Conservation (phyloP, 2,888 invertebrate species). For the Stictocephala bisonia region DNA sequence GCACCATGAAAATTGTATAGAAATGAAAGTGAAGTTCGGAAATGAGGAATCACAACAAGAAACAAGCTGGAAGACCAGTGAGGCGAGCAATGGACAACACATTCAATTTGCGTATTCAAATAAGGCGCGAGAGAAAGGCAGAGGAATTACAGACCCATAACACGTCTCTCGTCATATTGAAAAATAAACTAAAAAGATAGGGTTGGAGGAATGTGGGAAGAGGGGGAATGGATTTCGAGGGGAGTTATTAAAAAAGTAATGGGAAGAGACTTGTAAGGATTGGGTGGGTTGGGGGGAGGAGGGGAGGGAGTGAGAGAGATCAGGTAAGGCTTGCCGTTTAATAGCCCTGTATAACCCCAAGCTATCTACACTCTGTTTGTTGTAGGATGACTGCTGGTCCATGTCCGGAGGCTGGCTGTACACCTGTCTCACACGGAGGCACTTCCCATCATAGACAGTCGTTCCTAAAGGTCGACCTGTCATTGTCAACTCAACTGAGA, state of each 20-base stretch:
- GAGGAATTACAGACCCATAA: constrained; percentile 37
- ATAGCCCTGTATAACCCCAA: constrained; percentile 31
- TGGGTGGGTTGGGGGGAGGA: constrained; percentile 45
- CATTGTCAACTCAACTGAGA: no score
- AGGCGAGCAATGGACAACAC: constrained; percentile 10
- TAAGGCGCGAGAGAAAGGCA: constrained; percentile 9
- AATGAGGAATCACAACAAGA: no score
- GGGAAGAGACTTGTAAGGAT: constrained; percentile 47
- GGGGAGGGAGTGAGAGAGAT: constrained; percentile 30
- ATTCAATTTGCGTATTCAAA: constrained; percentile 42
- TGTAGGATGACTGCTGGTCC: no score
- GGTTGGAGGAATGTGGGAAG: constrained; percentile 43
- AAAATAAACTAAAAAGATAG: constrained; percentile 52
- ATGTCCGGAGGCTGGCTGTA: no score
- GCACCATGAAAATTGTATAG: no score
- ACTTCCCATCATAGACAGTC: no score
- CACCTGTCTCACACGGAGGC: no score
- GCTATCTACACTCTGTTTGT: constrained; percentile 21
- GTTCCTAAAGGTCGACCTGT: no score
- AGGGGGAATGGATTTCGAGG: constrained; percentile 44
- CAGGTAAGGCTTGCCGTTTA: constrained; percentile 31
- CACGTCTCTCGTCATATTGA: constrained; percentile 39
- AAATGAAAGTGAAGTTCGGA: no score
- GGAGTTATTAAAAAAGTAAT: constrained; percentile 50
- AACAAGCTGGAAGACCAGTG: no score